Base-by-base conservation (phyloP, 2,888 invertebrate genomes). In the Meteorus colon region DNA sequence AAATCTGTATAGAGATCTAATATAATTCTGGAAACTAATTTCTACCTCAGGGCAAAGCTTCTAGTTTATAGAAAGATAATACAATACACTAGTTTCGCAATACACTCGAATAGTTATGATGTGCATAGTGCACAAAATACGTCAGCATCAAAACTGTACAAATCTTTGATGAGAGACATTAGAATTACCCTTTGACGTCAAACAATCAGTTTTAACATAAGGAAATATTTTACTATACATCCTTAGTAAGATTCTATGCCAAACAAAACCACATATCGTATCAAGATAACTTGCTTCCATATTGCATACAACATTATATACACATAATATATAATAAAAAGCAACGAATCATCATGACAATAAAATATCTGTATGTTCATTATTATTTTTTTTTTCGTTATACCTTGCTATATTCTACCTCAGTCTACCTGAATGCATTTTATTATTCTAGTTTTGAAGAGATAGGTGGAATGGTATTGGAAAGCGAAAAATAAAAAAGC, bases 351-450 rank as follows among this genome's bases (percentile, higher is more conserved):
- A 55, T 24, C 8, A 55, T 19, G 10, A 55, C 6, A 6, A 55
- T 19, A 24, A 55, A 65, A 65, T 65, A 19, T 65, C 8, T 19
- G 6, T 41, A 19, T 19, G 37, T 37, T 24, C 27, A 19, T 65
- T 19, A 65, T 19, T 19, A 34, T 65, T 37, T 37, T 12, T 41
- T 34, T 34, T 34, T 63, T 60, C 12, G 65, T 19, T 8, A 12
- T 37, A 59, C 29, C 19, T 59, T n/a, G 14, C 34, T 59, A 29
- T 68, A 5, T n/a, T 45, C 51, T 48, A 8, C 12, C 63, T 62
- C 45, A 72, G 48, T 51, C 48, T 69, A 34, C 29, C 60, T 72
- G 62, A 72, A 48, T 72, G 19, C 63, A 45, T n/a, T 72, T 63
- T 63, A 72, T 72, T 72, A 72, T 72, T 48, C 29, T 19, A 19